phyloP scores from a whole-genome alignment of 2,888 invertebrate genomes.

The Hypolimnas misippus region DNA sequence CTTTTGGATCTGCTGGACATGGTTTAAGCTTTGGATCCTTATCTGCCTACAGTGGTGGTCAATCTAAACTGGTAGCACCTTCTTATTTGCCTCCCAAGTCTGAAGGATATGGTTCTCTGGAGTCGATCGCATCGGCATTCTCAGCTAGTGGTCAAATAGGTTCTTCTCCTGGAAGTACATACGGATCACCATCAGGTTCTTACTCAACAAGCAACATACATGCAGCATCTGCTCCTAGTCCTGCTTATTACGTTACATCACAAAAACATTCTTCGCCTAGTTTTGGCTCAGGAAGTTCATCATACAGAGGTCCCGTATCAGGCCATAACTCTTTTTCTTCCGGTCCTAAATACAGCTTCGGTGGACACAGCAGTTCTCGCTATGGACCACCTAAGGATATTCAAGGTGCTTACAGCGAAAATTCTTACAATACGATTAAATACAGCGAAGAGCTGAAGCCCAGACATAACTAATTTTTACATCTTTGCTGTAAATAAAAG shows the following conservation, averaged over 20 bases:
- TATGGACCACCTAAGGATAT: conserved; percentile 65
- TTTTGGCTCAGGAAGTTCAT: conserved; percentile 65
- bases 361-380: conserved; percentile 60
- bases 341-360: conserved; percentile 67
- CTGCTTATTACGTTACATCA: conserved; percentile 64
- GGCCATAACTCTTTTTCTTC: conserved; percentile 64
- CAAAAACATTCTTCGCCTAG: conserved; percentile 59
- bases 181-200: conserved; percentile 62
- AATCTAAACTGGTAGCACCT: conserved; percentile 62
- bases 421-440: conserved; percentile 77
- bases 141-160: conserved; percentile 63
- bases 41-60: conserved; percentile 58
- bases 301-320: conserved; percentile 62
- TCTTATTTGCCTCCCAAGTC: conserved; percentile 63
- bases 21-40: conserved; percentile 60
- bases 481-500: conserved; percentile 59
- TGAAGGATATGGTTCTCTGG: conserved; percentile 60
- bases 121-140: conserved; percentile 60
- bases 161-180: conserved; percentile 65
- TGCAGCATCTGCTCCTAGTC: conserved; percentile 64
- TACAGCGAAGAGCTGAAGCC: conserved; percentile 79
- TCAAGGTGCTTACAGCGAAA: conserved; percentile 73
- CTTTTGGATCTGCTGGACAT: conserved; percentile 57
- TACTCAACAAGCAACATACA: conserved; percentile 59
- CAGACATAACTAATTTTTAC: conserved; percentile 54